Conservation (phyloP, 2,888 invertebrate species). For the Agriotes lineatus region DNA sequence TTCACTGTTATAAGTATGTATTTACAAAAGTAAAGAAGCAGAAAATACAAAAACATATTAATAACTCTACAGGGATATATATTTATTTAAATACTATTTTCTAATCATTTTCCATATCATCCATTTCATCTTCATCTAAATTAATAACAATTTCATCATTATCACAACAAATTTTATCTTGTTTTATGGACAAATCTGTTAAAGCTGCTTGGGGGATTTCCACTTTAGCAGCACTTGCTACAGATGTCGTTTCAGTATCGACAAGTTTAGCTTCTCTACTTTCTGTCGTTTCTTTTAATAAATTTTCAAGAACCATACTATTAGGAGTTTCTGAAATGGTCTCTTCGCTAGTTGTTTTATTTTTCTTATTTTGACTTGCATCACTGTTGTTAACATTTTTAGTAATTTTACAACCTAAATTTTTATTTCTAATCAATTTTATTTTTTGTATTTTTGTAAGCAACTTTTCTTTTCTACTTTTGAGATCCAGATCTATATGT, state of each 20-base stretch:
- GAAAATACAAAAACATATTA: too few relatives aligned
- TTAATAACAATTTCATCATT: conserved; percentile 51
- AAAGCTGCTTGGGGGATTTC: too few relatives aligned
- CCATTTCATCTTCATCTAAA: conserved; percentile 52
- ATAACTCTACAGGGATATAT: too few relatives aligned
- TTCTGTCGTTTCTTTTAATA: not conserved
- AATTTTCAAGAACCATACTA: not conserved
- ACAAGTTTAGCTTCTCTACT: too few relatives aligned
- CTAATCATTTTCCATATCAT: conserved; percentile 38
- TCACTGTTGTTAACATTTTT: not conserved
- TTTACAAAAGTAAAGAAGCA: too few relatives aligned
- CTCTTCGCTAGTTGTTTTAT: not conserved
- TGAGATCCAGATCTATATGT: not conserved
- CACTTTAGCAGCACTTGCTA: too few relatives aligned
- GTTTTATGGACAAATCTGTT: too few relatives aligned
- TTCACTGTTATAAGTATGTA: too few relatives aligned
- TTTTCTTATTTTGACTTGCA: not conserved
- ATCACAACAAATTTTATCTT: conserved; percentile 38
- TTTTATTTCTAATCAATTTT: conserved; percentile 15
- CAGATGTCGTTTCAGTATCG: too few relatives aligned
- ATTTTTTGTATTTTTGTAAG: conserved; percentile 25
- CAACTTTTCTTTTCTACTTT: conserved; percentile 15
- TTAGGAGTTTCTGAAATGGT: not conserved
- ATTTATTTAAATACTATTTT: too few relatives aligned
- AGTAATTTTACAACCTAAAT: not conserved